A percentile compares a stretch with the other conserved stretches of the same genome.
Conservation (phyloP, 2,113 vertebrate genomes). For the Bothrops jararaca region DNA sequence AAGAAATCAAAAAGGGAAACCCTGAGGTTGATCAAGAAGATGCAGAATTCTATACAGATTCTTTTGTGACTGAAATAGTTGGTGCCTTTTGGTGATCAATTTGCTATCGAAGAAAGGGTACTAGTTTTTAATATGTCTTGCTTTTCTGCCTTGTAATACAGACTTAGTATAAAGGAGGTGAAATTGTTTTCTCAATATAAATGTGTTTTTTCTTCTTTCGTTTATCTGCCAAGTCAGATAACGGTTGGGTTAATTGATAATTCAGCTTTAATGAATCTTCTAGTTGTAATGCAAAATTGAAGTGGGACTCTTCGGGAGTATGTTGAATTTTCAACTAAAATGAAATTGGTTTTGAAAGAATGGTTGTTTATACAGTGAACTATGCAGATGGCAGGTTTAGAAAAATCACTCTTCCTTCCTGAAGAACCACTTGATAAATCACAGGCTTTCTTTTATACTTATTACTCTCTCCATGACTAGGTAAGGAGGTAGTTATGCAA, state of each 20-base stretch:
- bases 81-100: slow-evolving; percentile 18
- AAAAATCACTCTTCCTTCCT: slow-evolving; percentile 63
- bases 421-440: slow-evolving; percentile 66
- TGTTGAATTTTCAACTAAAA: slow-evolving; percentile 44
- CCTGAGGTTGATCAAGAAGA: slow-evolving; percentile 45
- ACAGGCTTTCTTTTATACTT: slow-evolving; percentile 52
- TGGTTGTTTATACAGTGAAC: slow-evolving; percentile 46
- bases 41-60: background rate
- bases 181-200: background rate
- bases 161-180: slow-evolving; percentile 10
- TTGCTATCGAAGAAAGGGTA: slow-evolving; percentile 18
- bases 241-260: slow-evolving; percentile 46
- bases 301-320: slow-evolving; percentile 28
- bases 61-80: slow-evolving; percentile 26
- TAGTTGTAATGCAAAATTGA: slow-evolving; percentile 35
- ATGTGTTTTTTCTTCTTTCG: slow-evolving; percentile 22
- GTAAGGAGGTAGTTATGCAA: slow-evolving; percentile 65
- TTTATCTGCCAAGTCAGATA: slow-evolving; percentile 33
- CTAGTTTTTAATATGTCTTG: background rate
- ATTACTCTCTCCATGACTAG: slow-evolving; percentile 47
- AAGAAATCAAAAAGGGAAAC: slow-evolving; percentile 52
- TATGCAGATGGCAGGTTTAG: slow-evolving; percentile 59
- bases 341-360: slow-evolving; percentile 49
- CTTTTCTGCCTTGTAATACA: background rate
- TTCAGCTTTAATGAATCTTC: slow-evolving; percentile 44